These are phyloP conservation scores for Amia ocellicauda DNA, from an alignment of 2,113 vertebrate species.

Conservation along the genomic window DNA sequence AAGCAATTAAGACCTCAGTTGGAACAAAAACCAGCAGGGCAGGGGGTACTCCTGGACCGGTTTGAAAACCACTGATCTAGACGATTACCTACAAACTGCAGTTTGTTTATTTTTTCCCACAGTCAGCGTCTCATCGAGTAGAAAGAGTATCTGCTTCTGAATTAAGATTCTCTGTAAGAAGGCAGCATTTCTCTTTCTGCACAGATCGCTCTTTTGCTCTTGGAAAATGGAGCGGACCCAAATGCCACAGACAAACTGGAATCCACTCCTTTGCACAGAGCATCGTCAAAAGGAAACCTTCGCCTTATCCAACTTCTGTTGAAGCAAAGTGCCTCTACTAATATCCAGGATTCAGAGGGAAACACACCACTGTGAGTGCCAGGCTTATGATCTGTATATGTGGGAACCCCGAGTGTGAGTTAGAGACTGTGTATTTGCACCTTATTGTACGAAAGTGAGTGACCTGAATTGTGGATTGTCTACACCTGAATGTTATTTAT, in stretches of 20 bases:
- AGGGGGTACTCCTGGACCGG: too few species aligned
- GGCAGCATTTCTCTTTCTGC: not conserved
- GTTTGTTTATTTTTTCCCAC: too few species aligned
- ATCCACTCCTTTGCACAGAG: slow-evolving; percentile 88
- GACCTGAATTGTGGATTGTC: too few species aligned
- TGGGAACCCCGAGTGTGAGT: too few species aligned
- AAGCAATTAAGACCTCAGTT: too few species aligned
- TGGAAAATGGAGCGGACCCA: slow-evolving; percentile 86
- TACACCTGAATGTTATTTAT: too few species aligned
- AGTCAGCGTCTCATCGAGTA: too few species aligned
- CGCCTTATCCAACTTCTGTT: slow-evolving; percentile 90
- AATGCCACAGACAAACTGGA: slow-evolving; percentile 83
- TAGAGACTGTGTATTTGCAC: too few species aligned
- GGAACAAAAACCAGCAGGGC: too few species aligned
- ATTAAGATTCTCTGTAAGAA: not conserved
- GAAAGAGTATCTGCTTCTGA: not conserved
- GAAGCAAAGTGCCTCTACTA: slow-evolving; percentile 84
- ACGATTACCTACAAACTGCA: too few species aligned
- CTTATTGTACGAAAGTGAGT: too few species aligned
- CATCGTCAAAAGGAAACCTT: slow-evolving; percentile 88
- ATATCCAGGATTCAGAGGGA: slow-evolving; percentile 91
- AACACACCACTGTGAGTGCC: slow-evolving; percentile 90
- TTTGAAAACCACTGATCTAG: too few species aligned
- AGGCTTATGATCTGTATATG: slow-evolving; percentile 5
- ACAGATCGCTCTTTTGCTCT: slow-evolving; percentile 84